Percentiles rank a stretch among this genome's conserved stretches.
These are phyloP conservation scores for Dendroctonus valens DNA, from an alignment of 1,140 invertebrate species.

Conservation along the genomic window DNA sequence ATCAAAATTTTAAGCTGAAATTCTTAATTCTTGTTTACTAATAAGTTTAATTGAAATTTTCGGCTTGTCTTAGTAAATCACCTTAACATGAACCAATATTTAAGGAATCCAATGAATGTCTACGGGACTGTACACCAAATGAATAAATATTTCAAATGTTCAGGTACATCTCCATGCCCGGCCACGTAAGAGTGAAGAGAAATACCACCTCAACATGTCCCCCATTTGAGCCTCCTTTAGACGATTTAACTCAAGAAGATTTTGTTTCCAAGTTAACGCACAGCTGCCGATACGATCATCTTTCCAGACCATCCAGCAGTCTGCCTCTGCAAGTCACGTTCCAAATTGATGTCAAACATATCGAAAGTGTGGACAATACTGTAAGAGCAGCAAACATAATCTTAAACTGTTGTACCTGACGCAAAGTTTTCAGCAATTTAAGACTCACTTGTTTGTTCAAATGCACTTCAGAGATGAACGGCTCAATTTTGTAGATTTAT, in stretches of 20 bases:
- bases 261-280: constrained; percentile 67
- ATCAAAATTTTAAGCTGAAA: too few relatives aligned
- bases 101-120: too few relatives aligned
- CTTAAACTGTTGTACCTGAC: too few relatives aligned
- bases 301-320: constrained; percentile 59
- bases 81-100: too few relatives aligned
- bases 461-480: constrained; percentile 70
- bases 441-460: constrained; percentile 75
- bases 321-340: constrained; percentile 41
- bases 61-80: too few relatives aligned
- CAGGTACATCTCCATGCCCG: too few relatives aligned
- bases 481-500: constrained; percentile 62
- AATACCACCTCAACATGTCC: constrained; percentile 17
- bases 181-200: background rate
- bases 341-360: constrained; percentile 46
- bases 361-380: constrained; percentile 49
- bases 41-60: too few relatives aligned
- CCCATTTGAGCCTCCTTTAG: constrained; percentile 22
- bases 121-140: too few relatives aligned
- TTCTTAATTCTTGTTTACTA: too few relatives aligned
- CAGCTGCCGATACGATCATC: constrained; percentile 72
- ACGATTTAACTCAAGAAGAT: constrained; percentile 64
- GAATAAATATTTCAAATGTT: too few relatives aligned
- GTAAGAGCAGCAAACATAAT: constrained; percentile 39
- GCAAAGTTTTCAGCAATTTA: constrained; percentile 66